Base-by-base conservation (phyloP, 2,113 vertebrate genomes). In the Petroica traversi region DNA sequence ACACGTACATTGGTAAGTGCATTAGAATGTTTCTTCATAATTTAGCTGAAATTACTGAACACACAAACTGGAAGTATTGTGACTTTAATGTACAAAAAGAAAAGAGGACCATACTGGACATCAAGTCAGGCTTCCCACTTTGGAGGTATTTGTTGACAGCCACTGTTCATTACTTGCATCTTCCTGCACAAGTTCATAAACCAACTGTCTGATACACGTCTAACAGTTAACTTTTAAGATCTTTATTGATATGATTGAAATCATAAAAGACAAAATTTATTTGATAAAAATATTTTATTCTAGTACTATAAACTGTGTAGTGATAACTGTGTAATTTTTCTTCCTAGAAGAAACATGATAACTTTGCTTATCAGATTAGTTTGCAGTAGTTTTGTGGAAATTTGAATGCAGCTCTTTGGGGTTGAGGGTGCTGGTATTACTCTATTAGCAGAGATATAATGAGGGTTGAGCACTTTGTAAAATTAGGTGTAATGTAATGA, bases 291-390 rank as follows among this genome's bases (percentile, higher is more conserved):
- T 15, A 22, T 31, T 94, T 81, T 59, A 51, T 85, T 6, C 1
- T 71, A 28, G 12, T 88, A 63, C 58, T 40, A 14, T 34, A 31
- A 54, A 26, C 9, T 13, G 5, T 14, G n/a, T n/a, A n/a, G n/a
- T 36, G 10, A 8, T 46, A 46, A 26, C 11, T 12, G 8, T 20
- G 29, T 26, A 6, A 6, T 29, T 93, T 88, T 83, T 18, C 5
- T 48, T 40, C 62, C 8, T 29, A 55, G 12, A 45, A 15, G 1
- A 4, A 51, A 16, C 1, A 1, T 3, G 2, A 1, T 49, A 31
- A 34, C 43, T 75, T 72, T 36, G 43, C 24, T 26, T 71, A 5
- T 68, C 33, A 33, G 28, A n/a, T 63, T 24, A 12, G 12, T n/a
- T 92, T 73, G 31, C n/a, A 59, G 43, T 64, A 23, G 23, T 57